These are phyloP conservation scores for Leucoraja ocellata DNA, from an alignment of 2,797 vertebrate genomes.

Conservation along the genomic window DNA sequence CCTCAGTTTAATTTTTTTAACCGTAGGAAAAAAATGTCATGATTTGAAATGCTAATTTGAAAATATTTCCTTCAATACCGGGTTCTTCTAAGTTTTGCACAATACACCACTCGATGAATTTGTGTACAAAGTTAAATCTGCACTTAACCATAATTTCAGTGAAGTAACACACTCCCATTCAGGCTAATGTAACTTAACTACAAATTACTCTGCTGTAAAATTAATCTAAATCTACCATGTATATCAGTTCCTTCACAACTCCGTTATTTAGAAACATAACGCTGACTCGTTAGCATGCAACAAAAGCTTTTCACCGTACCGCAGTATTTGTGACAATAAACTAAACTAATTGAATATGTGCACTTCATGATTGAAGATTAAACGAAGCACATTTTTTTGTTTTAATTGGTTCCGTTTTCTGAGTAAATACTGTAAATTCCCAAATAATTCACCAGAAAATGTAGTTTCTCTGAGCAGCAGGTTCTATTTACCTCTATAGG, in stretches of 20 bases:
- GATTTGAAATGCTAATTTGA: neutral
- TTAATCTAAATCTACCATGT: neutral
- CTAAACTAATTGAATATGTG: neutral
- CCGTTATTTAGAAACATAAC: neutral
- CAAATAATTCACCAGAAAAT: neutral
- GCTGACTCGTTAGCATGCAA: too few relatives aligned
- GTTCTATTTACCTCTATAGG: constrained; percentile 78
- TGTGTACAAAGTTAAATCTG: neutral
- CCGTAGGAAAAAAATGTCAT: neutral
- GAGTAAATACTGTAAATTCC: neutral
- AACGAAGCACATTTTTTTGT: neutral
- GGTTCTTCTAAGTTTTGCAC: neutral
- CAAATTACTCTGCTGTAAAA: neutral
- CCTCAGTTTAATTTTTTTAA: neutral
- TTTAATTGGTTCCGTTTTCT: neutral
- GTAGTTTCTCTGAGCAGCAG: neutral
- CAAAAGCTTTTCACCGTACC: too few relatives aligned
- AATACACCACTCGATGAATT: neutral
- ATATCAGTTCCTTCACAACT: neutral
- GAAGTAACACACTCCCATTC: neutral
- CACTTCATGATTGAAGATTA: neutral
- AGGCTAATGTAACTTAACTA: neutral
- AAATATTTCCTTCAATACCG: neutral
- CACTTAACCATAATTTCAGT: neutral
- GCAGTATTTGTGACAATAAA: too few relatives aligned